Percentiles rank a stretch among this genome's conserved stretches.
Conservation (phyloP, 2,888 invertebrate species). For the Drosophila glabriapex region DNA sequence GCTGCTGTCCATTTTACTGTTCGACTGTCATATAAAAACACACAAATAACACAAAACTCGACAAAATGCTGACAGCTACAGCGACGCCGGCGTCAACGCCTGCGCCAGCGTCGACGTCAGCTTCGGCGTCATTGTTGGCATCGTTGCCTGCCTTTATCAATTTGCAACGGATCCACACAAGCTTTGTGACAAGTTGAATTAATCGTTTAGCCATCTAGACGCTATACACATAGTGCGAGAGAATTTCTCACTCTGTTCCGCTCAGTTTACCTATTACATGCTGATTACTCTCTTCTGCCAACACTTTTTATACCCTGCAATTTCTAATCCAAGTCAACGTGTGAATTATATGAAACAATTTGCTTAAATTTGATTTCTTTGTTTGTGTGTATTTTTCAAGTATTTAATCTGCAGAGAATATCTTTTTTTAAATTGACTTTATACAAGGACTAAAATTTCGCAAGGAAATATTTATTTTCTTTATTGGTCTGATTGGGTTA, state of each 20-base stretch:
- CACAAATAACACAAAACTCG: constrained; percentile 34
- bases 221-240: constrained; percentile 1
- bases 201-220: constrained; percentile 63
- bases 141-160: constrained; percentile 62
- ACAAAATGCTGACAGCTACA: constrained; percentile 41
- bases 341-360: not conserved
- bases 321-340: not conserved
- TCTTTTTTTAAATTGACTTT: not conserved
- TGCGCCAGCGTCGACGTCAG: constrained; percentile 1
- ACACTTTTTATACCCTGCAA: constrained; percentile 34
- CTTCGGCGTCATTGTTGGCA: constrained; percentile 29
- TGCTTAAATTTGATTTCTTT: not conserved
- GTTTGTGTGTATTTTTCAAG: not conserved
- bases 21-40: constrained; percentile 48
- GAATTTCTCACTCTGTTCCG: constrained; percentile 5
- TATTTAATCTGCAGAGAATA: not conserved
- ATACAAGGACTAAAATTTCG: not conserved
- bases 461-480: not conserved
- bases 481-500: not conserved
- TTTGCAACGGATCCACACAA: constrained; percentile 52
- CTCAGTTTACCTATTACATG: constrained; percentile 4
- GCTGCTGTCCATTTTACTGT: constrained; percentile 41
- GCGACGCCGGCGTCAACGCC: constrained; percentile 18
- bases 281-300: constrained; percentile 31
- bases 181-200: constrained; percentile 65